phyloP scores from a whole-genome alignment of 2,113 vertebrate genomes.

The Bungarus multicinctus region DNA sequence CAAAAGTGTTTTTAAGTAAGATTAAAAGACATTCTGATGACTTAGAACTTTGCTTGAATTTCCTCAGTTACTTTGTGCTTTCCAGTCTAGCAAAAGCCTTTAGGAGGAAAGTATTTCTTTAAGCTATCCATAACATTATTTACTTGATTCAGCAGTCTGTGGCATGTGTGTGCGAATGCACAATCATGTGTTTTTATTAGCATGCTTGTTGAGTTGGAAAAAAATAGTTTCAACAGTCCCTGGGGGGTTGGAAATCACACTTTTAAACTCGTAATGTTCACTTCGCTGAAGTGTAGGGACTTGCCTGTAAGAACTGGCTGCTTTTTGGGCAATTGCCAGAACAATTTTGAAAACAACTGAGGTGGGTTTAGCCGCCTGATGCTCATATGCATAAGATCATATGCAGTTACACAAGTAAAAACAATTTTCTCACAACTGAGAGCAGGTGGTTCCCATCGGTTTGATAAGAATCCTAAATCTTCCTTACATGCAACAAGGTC shows the following conservation, averaged over 20 bases:
- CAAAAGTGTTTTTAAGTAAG: background rate
- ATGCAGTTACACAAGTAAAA: background rate
- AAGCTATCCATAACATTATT: background rate
- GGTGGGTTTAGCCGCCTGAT: slow-evolving; percentile 51
- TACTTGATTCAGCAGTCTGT: background rate
- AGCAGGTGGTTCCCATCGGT: background rate
- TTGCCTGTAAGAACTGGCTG: slow-evolving; percentile 64
- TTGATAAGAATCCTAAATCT: background rate
- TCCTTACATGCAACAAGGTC: background rate
- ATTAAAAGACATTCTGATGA: background rate
- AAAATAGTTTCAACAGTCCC: slow-evolving; percentile 34
- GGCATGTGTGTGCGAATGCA: slow-evolving; percentile 14
- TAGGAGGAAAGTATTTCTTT: background rate
- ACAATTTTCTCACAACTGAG: background rate
- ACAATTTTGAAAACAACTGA: slow-evolving; percentile 48
- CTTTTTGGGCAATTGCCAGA: slow-evolving; percentile 64
- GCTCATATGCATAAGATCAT: background rate
- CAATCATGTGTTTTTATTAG: slow-evolving; percentile 32
- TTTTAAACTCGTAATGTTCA: slow-evolving; percentile 61
- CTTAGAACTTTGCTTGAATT: background rate
- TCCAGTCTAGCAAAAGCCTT: background rate
- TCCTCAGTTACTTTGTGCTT: background rate
- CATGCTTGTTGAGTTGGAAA: slow-evolving; percentile 35
- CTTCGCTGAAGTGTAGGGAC: slow-evolving; percentile 57
- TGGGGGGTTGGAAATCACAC: slow-evolving; percentile 42